These are phyloP conservation scores for Xiphorhynchus elegans DNA, from an alignment of 2,113 vertebrate species.

Conservation along the genomic window DNA sequence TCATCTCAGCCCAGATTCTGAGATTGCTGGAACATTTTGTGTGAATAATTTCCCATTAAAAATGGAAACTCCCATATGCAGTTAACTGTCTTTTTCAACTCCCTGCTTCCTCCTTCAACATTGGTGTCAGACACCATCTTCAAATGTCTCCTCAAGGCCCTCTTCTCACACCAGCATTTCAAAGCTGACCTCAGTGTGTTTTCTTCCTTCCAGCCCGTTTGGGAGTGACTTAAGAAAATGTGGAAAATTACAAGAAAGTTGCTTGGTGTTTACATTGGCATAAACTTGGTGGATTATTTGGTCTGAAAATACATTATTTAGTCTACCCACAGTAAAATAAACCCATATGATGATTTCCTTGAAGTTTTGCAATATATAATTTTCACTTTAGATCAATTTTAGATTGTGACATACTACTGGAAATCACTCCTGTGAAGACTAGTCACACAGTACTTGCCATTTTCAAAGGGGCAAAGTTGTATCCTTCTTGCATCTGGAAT, in stretches of 20 bases:
- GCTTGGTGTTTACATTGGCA: not conserved
- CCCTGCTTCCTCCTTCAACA: not conserved
- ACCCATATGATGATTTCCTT: not conserved
- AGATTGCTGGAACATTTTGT: not conserved
- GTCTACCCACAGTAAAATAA: not conserved
- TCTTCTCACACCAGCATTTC: not conserved
- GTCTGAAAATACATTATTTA: not conserved
- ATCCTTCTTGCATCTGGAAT: constrained; percentile 82
- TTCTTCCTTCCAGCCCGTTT: not conserved
- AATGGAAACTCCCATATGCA: not conserved
- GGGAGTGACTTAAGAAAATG: not conserved
- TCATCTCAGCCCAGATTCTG: not conserved
- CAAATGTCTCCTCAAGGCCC: not conserved
- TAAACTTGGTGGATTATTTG: not conserved
- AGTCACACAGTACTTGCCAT: constrained; percentile 75
- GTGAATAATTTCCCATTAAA: not conserved
- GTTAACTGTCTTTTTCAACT: not conserved
- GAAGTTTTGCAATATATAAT: not conserved
- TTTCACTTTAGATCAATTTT: not conserved
- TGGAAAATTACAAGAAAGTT: not conserved
- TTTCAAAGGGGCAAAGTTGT: constrained; percentile 86
- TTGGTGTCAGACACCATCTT: not conserved
- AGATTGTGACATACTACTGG: not conserved
- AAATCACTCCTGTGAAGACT: not conserved
- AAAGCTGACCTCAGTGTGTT: not conserved